These are phyloP conservation scores for Diplazon laetatorius DNA, from an alignment of 2,888 invertebrate species.

Conservation along the genomic window DNA sequence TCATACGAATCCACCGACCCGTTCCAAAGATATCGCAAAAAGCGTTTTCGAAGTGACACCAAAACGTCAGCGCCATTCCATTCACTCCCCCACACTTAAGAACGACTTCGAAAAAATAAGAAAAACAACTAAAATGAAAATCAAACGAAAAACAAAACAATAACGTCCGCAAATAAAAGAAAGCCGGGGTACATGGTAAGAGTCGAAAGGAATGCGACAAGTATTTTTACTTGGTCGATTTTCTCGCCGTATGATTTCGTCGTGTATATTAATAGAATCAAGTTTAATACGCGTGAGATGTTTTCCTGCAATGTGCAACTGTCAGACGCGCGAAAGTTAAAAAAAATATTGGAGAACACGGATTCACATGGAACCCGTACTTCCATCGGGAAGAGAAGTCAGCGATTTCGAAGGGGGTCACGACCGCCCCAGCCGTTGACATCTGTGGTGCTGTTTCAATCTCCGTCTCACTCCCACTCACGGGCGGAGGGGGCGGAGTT, in stretches of 20 bases:
- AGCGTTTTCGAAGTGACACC: too few species aligned
- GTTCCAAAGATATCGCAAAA: too few species aligned
- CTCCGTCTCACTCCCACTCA: too few species aligned
- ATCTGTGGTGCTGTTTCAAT: too few species aligned
- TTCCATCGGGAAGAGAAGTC: background rate
- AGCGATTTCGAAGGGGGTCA: background rate
- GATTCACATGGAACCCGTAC: background rate
- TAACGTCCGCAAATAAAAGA: background rate
- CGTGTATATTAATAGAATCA: constrained; percentile 73
- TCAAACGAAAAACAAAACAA: background rate
- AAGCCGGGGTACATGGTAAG: constrained; percentile 9
- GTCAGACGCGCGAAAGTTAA: constrained; percentile 59
- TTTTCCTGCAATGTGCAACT: constrained; percentile 52
- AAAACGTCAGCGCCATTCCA: too few species aligned
- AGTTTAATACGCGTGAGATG: constrained; percentile 54
- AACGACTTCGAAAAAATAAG: too few species aligned
- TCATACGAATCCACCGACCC: too few species aligned
- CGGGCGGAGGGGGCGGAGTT: too few species aligned
- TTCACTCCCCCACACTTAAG: too few species aligned
- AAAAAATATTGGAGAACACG: constrained; percentile 19
- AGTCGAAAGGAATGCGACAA: constrained; percentile 47
- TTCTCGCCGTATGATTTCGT: background rate
- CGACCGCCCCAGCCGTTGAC: too few species aligned
- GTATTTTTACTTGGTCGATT: constrained; percentile 55
- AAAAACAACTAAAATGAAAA: too few species aligned